These are phyloP conservation scores for Turritopsis dohrnii DNA, from an alignment of 30 jellyfish, hydroid and myxozoan genomes.

Conservation along the genomic window DNA sequence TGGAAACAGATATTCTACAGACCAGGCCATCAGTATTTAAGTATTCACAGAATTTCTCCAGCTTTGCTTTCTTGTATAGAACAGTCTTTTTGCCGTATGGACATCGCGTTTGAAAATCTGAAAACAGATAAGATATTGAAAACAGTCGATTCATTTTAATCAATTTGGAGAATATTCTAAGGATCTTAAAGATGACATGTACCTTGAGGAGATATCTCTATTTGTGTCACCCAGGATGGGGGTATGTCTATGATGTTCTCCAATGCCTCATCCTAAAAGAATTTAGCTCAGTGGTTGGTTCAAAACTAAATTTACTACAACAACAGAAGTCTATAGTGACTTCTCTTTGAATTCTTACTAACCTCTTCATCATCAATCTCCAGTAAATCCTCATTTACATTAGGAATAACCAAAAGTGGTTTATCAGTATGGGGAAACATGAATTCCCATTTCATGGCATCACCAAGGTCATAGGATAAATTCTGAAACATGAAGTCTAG, in stretches of 20 bases:
- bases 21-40: slow-evolving; percentile 73
- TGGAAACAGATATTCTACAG: slow-evolving; percentile 62
- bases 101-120: slow-evolving; percentile 76
- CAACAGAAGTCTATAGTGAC: neutral
- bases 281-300: no score
- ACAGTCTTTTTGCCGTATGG: slow-evolving; percentile 83
- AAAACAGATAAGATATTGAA: neutral
- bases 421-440: slow-evolving; percentile 82
- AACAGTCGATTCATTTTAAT: no score
- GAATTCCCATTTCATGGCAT: slow-evolving; percentile 87
- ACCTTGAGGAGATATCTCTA: slow-evolving; percentile 73
- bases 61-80: slow-evolving; percentile 73
- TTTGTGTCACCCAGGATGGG: slow-evolving; percentile 89
- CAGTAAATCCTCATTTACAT: slow-evolving; percentile 48
- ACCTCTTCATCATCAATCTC: slow-evolving; percentile 91
- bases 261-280: slow-evolving; percentile 17
- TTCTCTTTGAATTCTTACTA: neutral
- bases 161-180: neutral
- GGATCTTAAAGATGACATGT: neutral
- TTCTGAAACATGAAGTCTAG: slow-evolving; percentile 25
- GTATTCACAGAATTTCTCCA: slow-evolving; percentile 74
- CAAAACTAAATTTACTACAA: no score
- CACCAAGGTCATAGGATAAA: slow-evolving; percentile 85
- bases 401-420: slow-evolving; percentile 66
- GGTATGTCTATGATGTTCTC: slow-evolving; percentile 61